These are phyloP conservation scores for Eueremaeus valkanovi DNA, from an alignment of 2,888 invertebrate species.

Conservation along the genomic window DNA sequence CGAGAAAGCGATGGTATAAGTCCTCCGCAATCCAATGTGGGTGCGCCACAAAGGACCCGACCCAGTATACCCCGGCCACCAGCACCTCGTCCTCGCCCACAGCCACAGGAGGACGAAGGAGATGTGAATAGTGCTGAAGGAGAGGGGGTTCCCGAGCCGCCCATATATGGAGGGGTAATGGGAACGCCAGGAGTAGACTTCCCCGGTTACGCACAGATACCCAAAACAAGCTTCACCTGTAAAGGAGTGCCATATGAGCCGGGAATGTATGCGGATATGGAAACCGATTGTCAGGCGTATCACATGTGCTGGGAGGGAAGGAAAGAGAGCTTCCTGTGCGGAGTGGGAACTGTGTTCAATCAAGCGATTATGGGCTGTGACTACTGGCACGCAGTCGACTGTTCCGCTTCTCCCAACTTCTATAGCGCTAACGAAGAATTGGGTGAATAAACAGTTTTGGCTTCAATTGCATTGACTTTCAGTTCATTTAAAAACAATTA, in stretches of 20 bases:
- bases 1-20: neutral
- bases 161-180: conserved; percentile 37
- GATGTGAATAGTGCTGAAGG: conserved; percentile 7
- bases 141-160: conserved; percentile 38
- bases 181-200: conserved; percentile 46
- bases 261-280: conserved; percentile 86
- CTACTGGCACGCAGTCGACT: conserved; percentile 50
- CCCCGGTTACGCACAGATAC: conserved; percentile 54
- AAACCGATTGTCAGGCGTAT: conserved; percentile 57
- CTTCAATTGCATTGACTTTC: no score
- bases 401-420: conserved; percentile 66
- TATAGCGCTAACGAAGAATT: conserved; percentile 55
- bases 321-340: conserved; percentile 53
- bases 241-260: conserved; percentile 69
- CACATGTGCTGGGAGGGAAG: conserved; percentile 50
- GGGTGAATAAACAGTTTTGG: conserved; percentile 30
- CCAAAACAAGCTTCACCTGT: conserved; percentile 74
- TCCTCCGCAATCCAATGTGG: neutral
- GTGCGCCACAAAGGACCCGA: conserved; percentile 22
- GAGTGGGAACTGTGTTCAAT: conserved; percentile 50
- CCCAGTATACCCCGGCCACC: conserved; percentile 10
- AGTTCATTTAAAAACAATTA: no score
- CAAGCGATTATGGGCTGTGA: conserved; percentile 50
- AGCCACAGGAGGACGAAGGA: conserved; percentile 22
- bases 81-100: conserved; percentile 1